Conservation (phyloP, 2,888 invertebrate species). For the Lamproptera curius region DNA sequence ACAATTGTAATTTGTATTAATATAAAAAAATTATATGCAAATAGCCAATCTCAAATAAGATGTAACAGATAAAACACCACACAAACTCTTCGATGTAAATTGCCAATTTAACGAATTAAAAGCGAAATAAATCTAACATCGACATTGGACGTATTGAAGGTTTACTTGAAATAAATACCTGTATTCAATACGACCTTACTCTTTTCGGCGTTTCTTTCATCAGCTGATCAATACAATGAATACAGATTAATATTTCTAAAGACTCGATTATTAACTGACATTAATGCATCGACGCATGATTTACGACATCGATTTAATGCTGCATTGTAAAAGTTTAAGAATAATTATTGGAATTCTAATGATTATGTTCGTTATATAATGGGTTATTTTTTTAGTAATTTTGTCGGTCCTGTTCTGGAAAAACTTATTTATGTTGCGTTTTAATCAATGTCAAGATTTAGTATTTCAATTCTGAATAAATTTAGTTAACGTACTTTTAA, state of each 20-base stretch:
- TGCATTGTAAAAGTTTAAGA: neutral
- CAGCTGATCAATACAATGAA: neutral
- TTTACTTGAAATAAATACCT: neutral
- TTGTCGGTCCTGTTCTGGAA: too few species aligned
- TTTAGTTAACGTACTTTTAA: too few species aligned
- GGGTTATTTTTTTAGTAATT: too few species aligned
- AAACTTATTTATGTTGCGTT: too few species aligned
- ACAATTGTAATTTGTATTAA: neutral
- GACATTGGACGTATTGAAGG: neutral
- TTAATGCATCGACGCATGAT: slow-evolving; percentile 8
- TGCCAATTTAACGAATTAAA: neutral
- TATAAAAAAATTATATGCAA: neutral
- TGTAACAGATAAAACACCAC: neutral
- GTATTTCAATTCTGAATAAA: too few species aligned
- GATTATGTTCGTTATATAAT: neutral
- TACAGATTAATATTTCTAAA: slow-evolving; percentile 11
- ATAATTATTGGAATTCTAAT: neutral
- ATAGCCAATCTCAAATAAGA: neutral
- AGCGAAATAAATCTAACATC: neutral
- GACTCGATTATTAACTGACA: slow-evolving; percentile 1
- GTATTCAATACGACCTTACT: slow-evolving; percentile 1
- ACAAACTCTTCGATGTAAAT: neutral
- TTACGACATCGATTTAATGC: neutral
- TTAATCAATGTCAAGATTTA: too few species aligned
- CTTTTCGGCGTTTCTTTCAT: slow-evolving; percentile 1